Evolutionary conservation across 37 sponge, comb jelly and placozoan species (phyloP), one percentile per base, ranked within the genome.

Genomic region (Ianthella basta): DNA sequence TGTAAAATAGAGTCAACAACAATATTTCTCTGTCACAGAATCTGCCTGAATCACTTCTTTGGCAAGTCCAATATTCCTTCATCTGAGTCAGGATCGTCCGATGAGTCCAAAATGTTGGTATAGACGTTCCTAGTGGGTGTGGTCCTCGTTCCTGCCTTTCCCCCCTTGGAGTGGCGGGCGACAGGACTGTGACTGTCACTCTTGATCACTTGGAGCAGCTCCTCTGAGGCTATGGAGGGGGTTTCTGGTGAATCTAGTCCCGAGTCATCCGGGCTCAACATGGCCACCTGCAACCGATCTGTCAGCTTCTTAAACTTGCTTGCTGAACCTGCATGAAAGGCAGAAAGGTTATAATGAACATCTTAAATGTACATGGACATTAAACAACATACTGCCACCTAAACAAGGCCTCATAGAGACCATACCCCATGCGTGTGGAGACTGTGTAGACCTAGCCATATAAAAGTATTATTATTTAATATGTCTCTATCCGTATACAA

Each of bases 181-280:
- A 40, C 24, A 14, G 44, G 54, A 41, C 78, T 75, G 78, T 75
- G 21, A 41, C 78, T 75, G 34, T 35, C 34, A 16, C 35, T 30
- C 54, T 75, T 75, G 3, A 75, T 75, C 16, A 75, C 78, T 41
- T 16, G 15, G 0, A 75, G 21, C n/a, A 75, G n/a, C 54, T 75
- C 78, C 40, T 75, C 78, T 14, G 50, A 41, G 78, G 78, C 78
- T n/a, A 75, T 40, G n/a, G 78, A 40, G 20, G 78, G 44, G 34
- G 18, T n/a, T 23, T 75, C 78, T 10, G 78, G 78, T 19, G 78
- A 75, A 1, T 75, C 78, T 4, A 39, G 78, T 10, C 78, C 78
- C 16, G 78, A 75, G 40, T 75, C 78, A 53, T 40, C 1, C 24
- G 78, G 15, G 40, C 25, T 40, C 53, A 75, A 75, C 78, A 75